phyloP scores from a whole-genome alignment of 2,888 invertebrate species.

The Brenthis daphne region DNA sequence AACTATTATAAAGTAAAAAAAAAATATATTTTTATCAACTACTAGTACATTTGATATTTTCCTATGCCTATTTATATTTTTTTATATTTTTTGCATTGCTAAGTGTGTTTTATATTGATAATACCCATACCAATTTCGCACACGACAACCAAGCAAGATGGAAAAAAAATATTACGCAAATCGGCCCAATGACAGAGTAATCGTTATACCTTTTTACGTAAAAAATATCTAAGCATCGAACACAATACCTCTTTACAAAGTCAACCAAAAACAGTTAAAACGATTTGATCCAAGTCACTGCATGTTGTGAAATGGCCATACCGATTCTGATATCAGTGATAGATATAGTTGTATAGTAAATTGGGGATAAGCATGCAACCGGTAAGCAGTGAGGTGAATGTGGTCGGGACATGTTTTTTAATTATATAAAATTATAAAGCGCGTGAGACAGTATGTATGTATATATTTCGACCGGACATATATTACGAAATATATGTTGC shows the following conservation, averaged over 20 bases:
- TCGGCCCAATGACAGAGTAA: too few species aligned
- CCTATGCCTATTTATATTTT: too few species aligned
- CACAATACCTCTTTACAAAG: background rate
- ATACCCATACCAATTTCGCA: too few species aligned
- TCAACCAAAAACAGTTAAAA: background rate
- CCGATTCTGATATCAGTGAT: slow-evolving; percentile 23
- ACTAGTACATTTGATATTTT: too few species aligned
- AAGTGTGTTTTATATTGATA: too few species aligned
- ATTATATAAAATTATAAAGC: slow-evolving; percentile 30
- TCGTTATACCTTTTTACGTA: too few species aligned
- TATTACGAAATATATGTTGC: slow-evolving; percentile 29
- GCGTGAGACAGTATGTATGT: slow-evolving; percentile 32
- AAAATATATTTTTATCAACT: too few species aligned
- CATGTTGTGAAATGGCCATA: slow-evolving; percentile 23
- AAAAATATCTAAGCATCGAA: too few species aligned
- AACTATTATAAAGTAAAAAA: too few species aligned
- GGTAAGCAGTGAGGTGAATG: slow-evolving; percentile 33
- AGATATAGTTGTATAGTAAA: slow-evolving; percentile 26
- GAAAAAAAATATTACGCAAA: too few species aligned
- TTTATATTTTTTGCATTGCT: too few species aligned
- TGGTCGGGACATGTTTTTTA: slow-evolving; percentile 37
- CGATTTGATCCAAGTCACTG: background rate
- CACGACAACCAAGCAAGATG: too few species aligned
- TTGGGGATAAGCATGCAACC: slow-evolving; percentile 31
- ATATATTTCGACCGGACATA: slow-evolving; percentile 31